Percentiles rank a stretch among this genome's conserved stretches.
These are phyloP conservation scores for Metaphire vulgaris DNA, from an alignment of 1,140 invertebrate genomes.

Conservation along the genomic window DNA sequence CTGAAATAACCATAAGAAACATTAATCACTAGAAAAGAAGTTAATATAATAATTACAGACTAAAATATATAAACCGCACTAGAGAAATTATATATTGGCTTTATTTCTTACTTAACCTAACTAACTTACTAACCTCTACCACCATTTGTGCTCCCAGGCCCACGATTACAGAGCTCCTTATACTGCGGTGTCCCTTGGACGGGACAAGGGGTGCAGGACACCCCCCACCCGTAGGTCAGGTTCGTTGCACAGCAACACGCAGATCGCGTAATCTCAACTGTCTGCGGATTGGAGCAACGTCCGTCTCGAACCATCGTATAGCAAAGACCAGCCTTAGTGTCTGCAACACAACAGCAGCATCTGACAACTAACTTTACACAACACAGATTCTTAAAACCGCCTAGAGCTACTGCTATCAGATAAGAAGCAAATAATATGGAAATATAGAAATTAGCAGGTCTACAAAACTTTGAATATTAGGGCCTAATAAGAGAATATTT, in stretches of 20 bases:
- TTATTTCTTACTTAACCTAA: too few species aligned
- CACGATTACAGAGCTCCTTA: constrained; percentile 61
- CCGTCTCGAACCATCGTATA: constrained; percentile 72
- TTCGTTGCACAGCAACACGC: constrained; percentile 71
- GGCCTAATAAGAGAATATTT: too few species aligned
- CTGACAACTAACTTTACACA: constrained; percentile 10
- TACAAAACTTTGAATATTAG: too few species aligned
- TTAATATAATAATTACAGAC: too few species aligned
- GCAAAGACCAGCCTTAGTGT: constrained; percentile 72
- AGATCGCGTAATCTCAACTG: constrained; percentile 70
- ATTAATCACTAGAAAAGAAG: too few species aligned
- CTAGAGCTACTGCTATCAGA: background rate
- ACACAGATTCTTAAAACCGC: background rate
- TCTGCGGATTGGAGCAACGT: constrained; percentile 69
- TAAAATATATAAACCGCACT: too few species aligned
- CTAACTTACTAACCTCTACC: too few species aligned
- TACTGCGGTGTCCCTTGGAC: constrained; percentile 64
- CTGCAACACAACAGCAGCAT: constrained; percentile 52
- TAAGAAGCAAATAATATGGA: too few species aligned
- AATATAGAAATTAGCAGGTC: too few species aligned
- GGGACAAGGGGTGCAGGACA: constrained; percentile 71
- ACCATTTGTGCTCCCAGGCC: background rate
- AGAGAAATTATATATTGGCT: too few species aligned
- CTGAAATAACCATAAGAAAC: constrained; percentile 57
- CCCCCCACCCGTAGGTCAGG: constrained; percentile 65